A percentile compares a stretch with the other conserved stretches of the same genome.
These are phyloP conservation scores for western clawed frog (Xenopus tropicalis) DNA, from an alignment of 2,113 vertebrate genomes.

Conservation along the genomic window UCB_Xtro_10.0 CM004450.2:127550501-127551000, in stretches of 20 bases:
- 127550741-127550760: background rate
- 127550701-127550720: background rate
- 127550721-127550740: background rate
- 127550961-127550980: too few species aligned
- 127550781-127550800: constrained; percentile 6
- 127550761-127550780: background rate
- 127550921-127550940: too few species aligned
- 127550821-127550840: too few species aligned
- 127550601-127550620: constrained; percentile 18
- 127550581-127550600: background rate
- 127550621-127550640: constrained; percentile 19
- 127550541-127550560: background rate
- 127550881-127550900: too few species aligned
- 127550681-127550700: background rate
- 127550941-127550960: too few species aligned
- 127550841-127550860: too few species aligned
- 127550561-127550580: background rate
- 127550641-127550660: constrained; percentile 18
- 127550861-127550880: too few species aligned
- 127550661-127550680: constrained; percentile 26
- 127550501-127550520: background rate
- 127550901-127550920: too few species aligned
- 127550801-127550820: background rate
- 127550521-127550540: background rate
- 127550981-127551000: too few species aligned